A percentile compares a stretch with the other conserved stretches of the same genome.
These are phyloP conservation scores for Scaptomyza reducta DNA, from an alignment of 2,888 invertebrate species.

Conservation along the genomic window DNA sequence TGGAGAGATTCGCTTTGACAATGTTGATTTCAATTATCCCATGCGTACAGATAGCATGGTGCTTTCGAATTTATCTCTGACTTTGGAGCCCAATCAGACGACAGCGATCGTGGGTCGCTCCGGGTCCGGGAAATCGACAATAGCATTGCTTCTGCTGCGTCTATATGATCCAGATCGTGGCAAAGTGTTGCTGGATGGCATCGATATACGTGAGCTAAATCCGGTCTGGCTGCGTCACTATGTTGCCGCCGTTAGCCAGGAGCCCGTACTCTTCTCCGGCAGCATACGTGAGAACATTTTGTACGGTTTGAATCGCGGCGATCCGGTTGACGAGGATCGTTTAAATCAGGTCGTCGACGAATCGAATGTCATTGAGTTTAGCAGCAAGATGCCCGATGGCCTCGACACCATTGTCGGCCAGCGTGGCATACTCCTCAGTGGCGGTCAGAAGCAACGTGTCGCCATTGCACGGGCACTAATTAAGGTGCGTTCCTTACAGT, in stretches of 20 bases:
- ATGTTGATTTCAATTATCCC: constrained; percentile 91
- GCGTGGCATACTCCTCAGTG: constrained; percentile 94
- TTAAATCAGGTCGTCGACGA: constrained; percentile 88
- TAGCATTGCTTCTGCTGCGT: constrained; percentile 92
- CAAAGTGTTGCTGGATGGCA: constrained; percentile 89
- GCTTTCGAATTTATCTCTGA: constrained; percentile 88
- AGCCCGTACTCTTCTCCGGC: constrained; percentile 96
- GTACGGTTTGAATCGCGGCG: constrained; percentile 90
- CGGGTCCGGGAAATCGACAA: constrained; percentile 97
- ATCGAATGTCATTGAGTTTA: constrained; percentile 94
- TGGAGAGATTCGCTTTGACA: constrained; percentile 90
- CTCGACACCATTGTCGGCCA: constrained; percentile 95
- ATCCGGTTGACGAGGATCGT: constrained; percentile 85
- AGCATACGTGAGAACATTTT: constrained; percentile 95
- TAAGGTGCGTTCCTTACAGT: constrained; percentile 86
- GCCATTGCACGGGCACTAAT: constrained; percentile 96
- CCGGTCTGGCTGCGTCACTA: constrained; percentile 93
- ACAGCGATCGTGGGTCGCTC: constrained; percentile 94
- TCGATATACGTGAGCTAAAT: constrained; percentile 90
- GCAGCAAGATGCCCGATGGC: constrained; percentile 87
- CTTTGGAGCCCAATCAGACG: constrained; percentile 88
- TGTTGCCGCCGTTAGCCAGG: constrained; percentile 93
- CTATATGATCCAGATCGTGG: constrained; percentile 93
- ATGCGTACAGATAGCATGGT: constrained; percentile 86
- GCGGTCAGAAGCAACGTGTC: constrained; percentile 96